A percentile compares a stretch with the other conserved stretches of the same genome.
Conservation (phyloP, 2,113 vertebrate genomes). For the Grallaria varia region DNA sequence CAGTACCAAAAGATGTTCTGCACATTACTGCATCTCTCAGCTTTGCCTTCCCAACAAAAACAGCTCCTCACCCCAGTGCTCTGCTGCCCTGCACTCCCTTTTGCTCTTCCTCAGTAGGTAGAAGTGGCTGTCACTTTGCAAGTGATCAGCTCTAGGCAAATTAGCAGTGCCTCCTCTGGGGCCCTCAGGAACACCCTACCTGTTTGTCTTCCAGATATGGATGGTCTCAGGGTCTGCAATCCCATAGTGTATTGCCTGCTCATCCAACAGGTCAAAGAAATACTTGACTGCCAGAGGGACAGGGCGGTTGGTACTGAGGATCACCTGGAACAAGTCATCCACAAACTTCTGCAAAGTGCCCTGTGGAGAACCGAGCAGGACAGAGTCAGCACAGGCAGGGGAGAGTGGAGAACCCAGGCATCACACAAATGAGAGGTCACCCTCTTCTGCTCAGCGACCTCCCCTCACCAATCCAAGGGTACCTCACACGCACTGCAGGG, state of each 20-base stretch:
- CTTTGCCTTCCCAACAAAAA: neutral
- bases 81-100: neutral
- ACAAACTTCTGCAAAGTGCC: constrained; percentile 98
- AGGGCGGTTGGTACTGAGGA: constrained; percentile 91
- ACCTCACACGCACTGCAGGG: neutral
- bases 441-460: neutral
- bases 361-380: constrained; percentile 59
- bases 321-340: constrained; percentile 95
- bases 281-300: constrained; percentile 96
- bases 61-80: neutral
- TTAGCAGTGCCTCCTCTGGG: neutral
- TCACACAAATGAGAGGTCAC: neutral
- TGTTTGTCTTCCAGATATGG: constrained; percentile 99
- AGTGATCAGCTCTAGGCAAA: neutral
- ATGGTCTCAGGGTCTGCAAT: constrained; percentile 93
- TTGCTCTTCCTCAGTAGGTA: neutral
- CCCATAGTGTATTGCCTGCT: constrained; percentile 87
- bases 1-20: neutral
- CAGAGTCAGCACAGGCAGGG: neutral
- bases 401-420: neutral
- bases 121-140: neutral
- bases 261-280: constrained; percentile 95
- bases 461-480: neutral
- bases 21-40: neutral
- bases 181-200: constrained; percentile 64